These are phyloP conservation scores for Epinotia bilunana DNA, from an alignment of 2,888 invertebrate genomes.

Conservation along the genomic window DNA sequence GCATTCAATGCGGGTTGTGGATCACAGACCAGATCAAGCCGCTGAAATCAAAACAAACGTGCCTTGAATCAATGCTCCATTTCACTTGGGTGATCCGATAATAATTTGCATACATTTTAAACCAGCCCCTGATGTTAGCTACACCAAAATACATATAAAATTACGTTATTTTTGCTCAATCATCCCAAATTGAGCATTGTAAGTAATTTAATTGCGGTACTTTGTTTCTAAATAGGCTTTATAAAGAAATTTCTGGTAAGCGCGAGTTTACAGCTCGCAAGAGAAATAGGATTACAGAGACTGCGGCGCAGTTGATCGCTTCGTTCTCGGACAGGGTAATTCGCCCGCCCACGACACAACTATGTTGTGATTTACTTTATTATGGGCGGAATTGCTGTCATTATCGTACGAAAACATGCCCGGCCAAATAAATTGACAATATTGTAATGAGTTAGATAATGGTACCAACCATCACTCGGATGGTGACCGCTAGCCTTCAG, in stretches of 20 bases:
- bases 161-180: conserved; percentile 9
- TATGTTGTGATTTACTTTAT: not conserved
- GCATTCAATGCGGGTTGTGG: conserved; percentile 56
- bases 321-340: conserved; percentile 11
- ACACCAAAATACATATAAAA: conserved; percentile 3
- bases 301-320: conserved; percentile 47
- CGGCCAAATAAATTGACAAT: not conserved
- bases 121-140: conserved; percentile 8
- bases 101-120: conserved; percentile 61
- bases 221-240: conserved; percentile 45
- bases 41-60: conserved; percentile 73
- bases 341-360: not conserved
- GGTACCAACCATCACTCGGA: conserved; percentile 44
- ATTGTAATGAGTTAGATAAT: conserved; percentile 3
- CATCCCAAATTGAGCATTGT: conserved; percentile 10
- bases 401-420: not conserved
- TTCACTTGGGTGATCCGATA: conserved; percentile 53
- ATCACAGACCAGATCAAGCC: conserved; percentile 62
- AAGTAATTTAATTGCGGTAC: conserved; percentile 13
- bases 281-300: conserved; percentile 51
- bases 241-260: conserved; percentile 54
- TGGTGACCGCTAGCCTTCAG: conserved; percentile 61
- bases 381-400: conserved; percentile 3
- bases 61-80: conserved; percentile 60
- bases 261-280: conserved; percentile 56